These are phyloP conservation scores for Flabesymbios commensalis DNA, from an alignment of 2,888 invertebrate genomes.

Conservation along the genomic window DNA sequence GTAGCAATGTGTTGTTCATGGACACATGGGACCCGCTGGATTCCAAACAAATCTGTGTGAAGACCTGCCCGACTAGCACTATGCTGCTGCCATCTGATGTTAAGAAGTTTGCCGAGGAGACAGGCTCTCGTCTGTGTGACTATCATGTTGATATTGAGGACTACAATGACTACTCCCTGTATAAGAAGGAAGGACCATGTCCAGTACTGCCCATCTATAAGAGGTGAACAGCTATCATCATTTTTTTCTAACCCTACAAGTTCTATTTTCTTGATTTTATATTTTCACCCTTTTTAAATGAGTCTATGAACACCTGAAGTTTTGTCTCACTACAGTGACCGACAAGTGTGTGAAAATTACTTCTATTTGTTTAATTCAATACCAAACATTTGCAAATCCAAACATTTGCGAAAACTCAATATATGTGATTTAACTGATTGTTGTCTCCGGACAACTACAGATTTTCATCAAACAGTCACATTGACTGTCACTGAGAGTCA, in stretches of 20 bases:
- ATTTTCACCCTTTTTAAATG: too few species aligned
- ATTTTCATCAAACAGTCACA: too few species aligned
- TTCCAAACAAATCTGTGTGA: conserved; percentile 86
- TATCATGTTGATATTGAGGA: conserved; percentile 54
- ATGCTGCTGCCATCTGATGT: conserved; percentile 72
- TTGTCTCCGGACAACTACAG: too few species aligned
- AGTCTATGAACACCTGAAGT: too few species aligned
- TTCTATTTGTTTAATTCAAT: too few species aligned
- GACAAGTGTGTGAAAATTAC: too few species aligned
- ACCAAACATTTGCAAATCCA: too few species aligned
- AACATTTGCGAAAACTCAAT: too few species aligned
- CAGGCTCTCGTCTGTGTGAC: conserved; percentile 78
- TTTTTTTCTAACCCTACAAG: background rate
- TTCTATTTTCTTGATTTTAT: background rate
- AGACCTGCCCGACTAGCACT: conserved; percentile 77
- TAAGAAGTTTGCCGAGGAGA: conserved; percentile 73
- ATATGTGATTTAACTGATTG: too few species aligned
- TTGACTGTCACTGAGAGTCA: too few species aligned
- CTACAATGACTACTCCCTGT: conserved; percentile 20
- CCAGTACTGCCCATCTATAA: conserved; percentile 79
- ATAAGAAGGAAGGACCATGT: conserved; percentile 70
- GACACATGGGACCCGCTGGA: conserved; percentile 76
- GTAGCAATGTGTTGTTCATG: conserved; percentile 79
- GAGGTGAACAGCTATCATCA: conserved; percentile 66
- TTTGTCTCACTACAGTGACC: too few species aligned